Evolutionary conservation across 2,888 invertebrate species (phyloP).

Genomic region (Drepanosiphum platanoidis): DNA sequence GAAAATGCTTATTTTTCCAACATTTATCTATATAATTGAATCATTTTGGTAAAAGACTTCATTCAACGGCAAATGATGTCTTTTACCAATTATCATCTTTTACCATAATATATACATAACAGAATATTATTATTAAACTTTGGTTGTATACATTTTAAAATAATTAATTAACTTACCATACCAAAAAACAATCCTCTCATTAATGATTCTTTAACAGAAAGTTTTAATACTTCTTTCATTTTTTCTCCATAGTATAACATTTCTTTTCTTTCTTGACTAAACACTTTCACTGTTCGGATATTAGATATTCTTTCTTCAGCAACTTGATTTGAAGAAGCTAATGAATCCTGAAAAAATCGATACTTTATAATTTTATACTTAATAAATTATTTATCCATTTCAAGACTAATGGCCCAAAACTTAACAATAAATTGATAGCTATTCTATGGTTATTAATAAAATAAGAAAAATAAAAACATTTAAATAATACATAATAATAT

Average conservation of each 20-base stretch:
- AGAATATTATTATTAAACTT: background rate
- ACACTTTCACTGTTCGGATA: conserved; percentile 91
- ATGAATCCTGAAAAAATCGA: conserved; percentile 70
- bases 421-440: background rate
- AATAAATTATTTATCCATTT: background rate
- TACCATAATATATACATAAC: no score
- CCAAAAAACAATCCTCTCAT: conserved; percentile 92
- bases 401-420: background rate
- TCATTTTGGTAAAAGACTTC: no score
- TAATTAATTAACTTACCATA: conserved; percentile 71
- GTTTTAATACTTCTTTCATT: conserved; percentile 76
- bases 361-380: conserved; percentile 65
- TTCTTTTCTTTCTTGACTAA: conserved; percentile 87
- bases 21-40: no score
- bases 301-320: conserved; percentile 93
- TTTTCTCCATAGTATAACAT: conserved; percentile 74
- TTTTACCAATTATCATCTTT: no score
- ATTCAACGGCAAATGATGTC: background rate
- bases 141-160: background rate
- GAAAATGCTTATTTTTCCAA: background rate
- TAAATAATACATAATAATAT: background rate
- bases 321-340: conserved; percentile 74
- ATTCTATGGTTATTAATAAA: conserved; percentile 67
- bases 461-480: conserved; percentile 68
- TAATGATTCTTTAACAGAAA: conserved; percentile 87